These are phyloP conservation scores for Muntiacus muntjak DNA, from an alignment of 2,113 vertebrate species.

Conservation along the genomic window DNA sequence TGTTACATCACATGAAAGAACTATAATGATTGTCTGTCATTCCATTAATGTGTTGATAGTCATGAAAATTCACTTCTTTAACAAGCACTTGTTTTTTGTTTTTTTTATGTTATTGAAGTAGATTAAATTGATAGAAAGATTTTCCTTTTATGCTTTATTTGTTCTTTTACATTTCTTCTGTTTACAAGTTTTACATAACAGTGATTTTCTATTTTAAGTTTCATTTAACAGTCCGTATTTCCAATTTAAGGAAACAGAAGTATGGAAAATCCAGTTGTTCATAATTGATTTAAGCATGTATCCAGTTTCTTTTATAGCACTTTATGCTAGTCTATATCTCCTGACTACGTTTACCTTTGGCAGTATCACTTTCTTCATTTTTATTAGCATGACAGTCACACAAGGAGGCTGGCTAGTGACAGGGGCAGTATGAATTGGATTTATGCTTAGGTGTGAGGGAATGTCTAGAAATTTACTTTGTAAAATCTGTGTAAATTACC, in stretches of 20 bases:
- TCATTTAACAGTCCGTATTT: background rate
- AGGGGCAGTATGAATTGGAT: background rate
- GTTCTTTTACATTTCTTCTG: conserved; percentile 42
- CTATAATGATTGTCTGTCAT: conserved; percentile 51
- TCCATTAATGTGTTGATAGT: conserved; percentile 59
- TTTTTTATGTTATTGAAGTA: conserved; percentile 37
- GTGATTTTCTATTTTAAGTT: conserved; percentile 21
- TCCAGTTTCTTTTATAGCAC: background rate
- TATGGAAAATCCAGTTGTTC: background rate
- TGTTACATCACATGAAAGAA: conserved; percentile 68
- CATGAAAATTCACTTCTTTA: conserved; percentile 54
- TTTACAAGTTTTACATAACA: conserved; percentile 26
- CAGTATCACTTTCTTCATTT: background rate
- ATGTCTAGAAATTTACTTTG: background rate
- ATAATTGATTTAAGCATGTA: background rate
- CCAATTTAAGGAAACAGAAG: background rate
- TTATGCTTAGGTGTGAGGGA: background rate
- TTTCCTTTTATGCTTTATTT: conserved; percentile 45
- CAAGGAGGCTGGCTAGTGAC: background rate
- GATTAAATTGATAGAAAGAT: conserved; percentile 30
- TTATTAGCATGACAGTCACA: conserved; percentile 11
- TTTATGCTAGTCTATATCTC: background rate
- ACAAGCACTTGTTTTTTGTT: background rate
- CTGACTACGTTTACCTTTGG: conserved; percentile 16
- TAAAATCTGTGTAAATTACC: background rate